Conservation (phyloP, 2,797 vertebrate species). For the Fistularia tabacaria region DNA sequence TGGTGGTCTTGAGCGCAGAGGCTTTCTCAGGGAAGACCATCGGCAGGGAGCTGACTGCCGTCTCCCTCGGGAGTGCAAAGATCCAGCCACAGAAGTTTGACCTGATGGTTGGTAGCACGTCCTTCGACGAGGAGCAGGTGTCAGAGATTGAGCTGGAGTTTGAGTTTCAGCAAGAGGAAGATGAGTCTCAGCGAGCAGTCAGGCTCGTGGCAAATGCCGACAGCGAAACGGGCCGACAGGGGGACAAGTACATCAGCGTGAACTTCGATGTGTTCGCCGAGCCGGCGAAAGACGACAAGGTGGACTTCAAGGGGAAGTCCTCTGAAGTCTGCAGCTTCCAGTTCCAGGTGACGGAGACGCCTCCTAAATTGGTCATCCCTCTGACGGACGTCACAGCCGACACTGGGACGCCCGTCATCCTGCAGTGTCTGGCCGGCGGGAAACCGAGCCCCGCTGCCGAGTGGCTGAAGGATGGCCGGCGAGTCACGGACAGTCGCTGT, state of each 20-base stretch:
- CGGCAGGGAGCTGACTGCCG: slow-evolving; percentile 71
- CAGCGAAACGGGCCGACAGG: slow-evolving; percentile 73
- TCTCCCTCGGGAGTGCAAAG: slow-evolving; percentile 64
- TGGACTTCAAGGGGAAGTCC: slow-evolving; percentile 86
- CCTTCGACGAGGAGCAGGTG: slow-evolving; percentile 75
- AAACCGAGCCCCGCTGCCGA: slow-evolving; percentile 79
- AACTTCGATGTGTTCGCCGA: slow-evolving; percentile 86
- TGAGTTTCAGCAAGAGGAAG: slow-evolving; percentile 78
- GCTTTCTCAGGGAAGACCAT: slow-evolving; percentile 62
- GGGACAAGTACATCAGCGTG: slow-evolving; percentile 77
- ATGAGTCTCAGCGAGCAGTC: slow-evolving; percentile 80
- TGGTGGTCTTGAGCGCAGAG: slow-evolving; percentile 75
- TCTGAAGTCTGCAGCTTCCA: slow-evolving; percentile 87
- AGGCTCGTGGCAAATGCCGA: slow-evolving; percentile 79
- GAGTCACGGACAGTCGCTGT: slow-evolving; percentile 79
- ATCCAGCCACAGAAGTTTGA: slow-evolving; percentile 77
- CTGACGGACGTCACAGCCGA: slow-evolving; percentile 82
- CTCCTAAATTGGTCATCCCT: slow-evolving; percentile 84
- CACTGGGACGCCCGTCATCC: slow-evolving; percentile 81
- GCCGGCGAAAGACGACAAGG: slow-evolving; percentile 77
- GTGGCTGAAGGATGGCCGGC: slow-evolving; percentile 87
- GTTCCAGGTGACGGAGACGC: slow-evolving; percentile 85
- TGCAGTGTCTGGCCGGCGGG: slow-evolving; percentile 88
- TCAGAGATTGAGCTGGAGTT: slow-evolving; percentile 88
- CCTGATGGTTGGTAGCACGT: slow-evolving; percentile 76